Conservation (phyloP, 2,797 vertebrate genomes). For the Florisuga fusca region DNA sequence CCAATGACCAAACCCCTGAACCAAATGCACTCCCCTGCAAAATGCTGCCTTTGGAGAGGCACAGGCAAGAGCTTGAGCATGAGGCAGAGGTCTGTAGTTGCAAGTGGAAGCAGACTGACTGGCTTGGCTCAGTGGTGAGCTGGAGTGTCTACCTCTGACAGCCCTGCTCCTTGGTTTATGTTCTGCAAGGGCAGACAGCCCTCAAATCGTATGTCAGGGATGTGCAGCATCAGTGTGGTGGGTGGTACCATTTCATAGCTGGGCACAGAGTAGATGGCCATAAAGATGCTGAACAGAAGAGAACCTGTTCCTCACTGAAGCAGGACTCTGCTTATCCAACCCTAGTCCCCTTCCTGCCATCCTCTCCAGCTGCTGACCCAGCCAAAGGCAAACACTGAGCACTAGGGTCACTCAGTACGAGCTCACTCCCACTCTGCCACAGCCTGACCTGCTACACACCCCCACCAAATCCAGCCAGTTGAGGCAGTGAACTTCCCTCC, state of each 20-base stretch:
- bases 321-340: not conserved
- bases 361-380: not conserved
- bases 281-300: not conserved
- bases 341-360: not conserved
- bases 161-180: not conserved
- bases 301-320: not conserved
- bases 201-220: not conserved
- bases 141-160: not conserved
- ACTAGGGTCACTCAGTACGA: not conserved
- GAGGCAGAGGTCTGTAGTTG: not conserved
- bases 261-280: not conserved
- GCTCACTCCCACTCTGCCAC: not conserved
- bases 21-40: not conserved
- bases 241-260: not conserved
- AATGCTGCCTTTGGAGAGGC: not conserved
- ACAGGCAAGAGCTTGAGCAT: not conserved
- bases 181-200: not conserved
- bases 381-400: not conserved
- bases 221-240: not conserved
- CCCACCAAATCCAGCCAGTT: not conserved
- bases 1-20: not conserved
- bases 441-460: accelerated
- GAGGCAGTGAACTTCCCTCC: not conserved
- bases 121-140: not conserved
- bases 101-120: not conserved